Base-by-base conservation (phyloP, 2,888 invertebrate genomes). In the Tipula lateralis region DNA sequence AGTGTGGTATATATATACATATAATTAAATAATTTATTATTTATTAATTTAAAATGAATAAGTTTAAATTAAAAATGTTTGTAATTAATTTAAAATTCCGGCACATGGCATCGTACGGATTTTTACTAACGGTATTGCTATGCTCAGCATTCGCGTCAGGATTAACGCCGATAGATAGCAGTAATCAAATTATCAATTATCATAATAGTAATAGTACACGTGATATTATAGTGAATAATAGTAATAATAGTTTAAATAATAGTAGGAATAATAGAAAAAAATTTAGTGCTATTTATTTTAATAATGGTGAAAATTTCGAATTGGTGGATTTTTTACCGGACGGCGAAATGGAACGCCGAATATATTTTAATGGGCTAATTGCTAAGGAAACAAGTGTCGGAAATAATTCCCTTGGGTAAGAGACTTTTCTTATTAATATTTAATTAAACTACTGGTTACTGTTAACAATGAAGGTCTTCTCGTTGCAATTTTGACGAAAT, bases 311-410 rank as follows among this genome's bases (percentile, higher is more conserved):
- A 84, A 93, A 94, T 89, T 94, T 95, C 89, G 90, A 94, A 86
- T 91, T 94, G 88, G 92, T 91, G 24, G 94, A 94, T 87, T 91
- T 91, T 84, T 90, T 95, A 85, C 88, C 92, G 85, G 95, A 95
- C 88, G 95, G 95, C 2, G 94, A 95, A 88, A 90, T 93, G 86
- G 95, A 95, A 88, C 92, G 92, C 13, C 89, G 94, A 84, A 91
- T 95, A 85, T 92, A 92, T 88, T 93, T 89, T 87, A 91, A 92
- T 86, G 94, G 93, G 6, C 89, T 94, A 50, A 92, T 92, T 13
- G 94, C 93, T 50, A 94, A 94, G 88, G 94, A 94, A 88, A 94
- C 94, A 0, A 92, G 91, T 83, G 92, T 93, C 81, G 91, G 91
- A 4, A 90, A 91, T 86, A 66, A 66, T 66, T 24, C 66, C 24